phyloP scores from a whole-genome alignment of 2,888 invertebrate species.

The Formica aserva region DNA sequence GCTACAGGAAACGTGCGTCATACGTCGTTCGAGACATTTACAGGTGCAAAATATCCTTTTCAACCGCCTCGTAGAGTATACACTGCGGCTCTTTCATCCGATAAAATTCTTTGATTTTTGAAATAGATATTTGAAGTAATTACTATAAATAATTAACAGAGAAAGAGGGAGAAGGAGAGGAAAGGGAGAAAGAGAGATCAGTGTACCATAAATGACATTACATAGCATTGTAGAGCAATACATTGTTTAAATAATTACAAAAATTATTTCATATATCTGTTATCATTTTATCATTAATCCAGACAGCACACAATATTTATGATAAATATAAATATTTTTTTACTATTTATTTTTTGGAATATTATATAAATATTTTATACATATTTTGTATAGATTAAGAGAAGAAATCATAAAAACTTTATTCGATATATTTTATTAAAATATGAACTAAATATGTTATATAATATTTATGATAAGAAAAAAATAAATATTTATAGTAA shows the following conservation, averaged over 20 bases:
- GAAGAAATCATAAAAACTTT: too few species aligned
- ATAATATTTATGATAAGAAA: too few species aligned
- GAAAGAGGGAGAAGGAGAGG: neutral
- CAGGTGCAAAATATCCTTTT: neutral
- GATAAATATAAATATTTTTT: too few species aligned
- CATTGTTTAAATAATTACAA: neutral
- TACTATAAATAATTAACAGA: neutral
- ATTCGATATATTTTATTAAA: too few species aligned
- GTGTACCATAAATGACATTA: neutral
- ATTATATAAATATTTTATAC: too few species aligned
- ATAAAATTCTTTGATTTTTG: neutral
- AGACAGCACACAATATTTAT: too few species aligned
- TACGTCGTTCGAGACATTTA: neutral
- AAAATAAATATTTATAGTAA: too few species aligned
- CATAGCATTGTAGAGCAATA: too few species aligned
- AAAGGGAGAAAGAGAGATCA: neutral
- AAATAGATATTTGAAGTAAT: neutral
- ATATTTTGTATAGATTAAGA: too few species aligned
- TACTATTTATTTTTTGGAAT: too few species aligned
- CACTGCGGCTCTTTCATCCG: neutral
- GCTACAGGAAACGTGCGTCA: slow-evolving; percentile 12
- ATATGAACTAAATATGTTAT: too few species aligned
- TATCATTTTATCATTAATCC: too few species aligned
- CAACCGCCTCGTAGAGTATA: neutral
- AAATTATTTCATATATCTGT: neutral